Conservation (phyloP, 2,113 vertebrate genomes). For the Gracilinanus agilis region DNA sequence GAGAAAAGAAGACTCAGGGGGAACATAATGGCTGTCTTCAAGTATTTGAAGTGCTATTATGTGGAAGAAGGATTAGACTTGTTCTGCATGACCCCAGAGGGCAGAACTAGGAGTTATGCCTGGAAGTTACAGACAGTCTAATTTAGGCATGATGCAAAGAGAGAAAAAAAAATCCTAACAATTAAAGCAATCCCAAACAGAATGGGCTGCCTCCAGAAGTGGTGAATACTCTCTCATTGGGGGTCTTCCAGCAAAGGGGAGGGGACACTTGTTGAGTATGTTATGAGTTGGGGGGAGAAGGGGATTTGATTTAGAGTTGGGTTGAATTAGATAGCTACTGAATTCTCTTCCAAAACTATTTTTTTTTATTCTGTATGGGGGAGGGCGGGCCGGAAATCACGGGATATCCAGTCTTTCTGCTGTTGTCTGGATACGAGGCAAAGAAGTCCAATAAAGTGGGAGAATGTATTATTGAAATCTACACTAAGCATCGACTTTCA, state of each 20-base stretch:
- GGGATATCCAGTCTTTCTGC: not conserved
- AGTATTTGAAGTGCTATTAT: not conserved
- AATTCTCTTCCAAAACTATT: not conserved
- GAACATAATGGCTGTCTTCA: not conserved
- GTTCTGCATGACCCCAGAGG: not conserved
- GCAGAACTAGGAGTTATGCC: not conserved
- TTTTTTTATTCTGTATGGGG: not conserved
- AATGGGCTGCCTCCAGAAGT: not conserved
- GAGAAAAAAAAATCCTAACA: not conserved
- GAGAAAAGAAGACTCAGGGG: not conserved
- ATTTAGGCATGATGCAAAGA: not conserved
- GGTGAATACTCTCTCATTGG: not conserved
- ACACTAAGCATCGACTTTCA: not conserved
- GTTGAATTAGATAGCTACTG: not conserved
- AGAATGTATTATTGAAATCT: not conserved
- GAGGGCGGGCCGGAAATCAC: not conserved
- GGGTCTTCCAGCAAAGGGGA: not conserved
- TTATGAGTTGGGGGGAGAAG: not conserved
- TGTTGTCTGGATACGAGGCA: not conserved
- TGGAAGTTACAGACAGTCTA: not conserved
- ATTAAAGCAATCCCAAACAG: not conserved
- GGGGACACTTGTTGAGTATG: not conserved
- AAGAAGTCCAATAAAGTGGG: not conserved
- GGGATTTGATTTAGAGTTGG: not conserved
- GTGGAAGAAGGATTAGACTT: not conserved